Evolutionary conservation across 1,140 invertebrate genomes (phyloP).

Genomic region (Lutraria rhynchaena): DNA sequence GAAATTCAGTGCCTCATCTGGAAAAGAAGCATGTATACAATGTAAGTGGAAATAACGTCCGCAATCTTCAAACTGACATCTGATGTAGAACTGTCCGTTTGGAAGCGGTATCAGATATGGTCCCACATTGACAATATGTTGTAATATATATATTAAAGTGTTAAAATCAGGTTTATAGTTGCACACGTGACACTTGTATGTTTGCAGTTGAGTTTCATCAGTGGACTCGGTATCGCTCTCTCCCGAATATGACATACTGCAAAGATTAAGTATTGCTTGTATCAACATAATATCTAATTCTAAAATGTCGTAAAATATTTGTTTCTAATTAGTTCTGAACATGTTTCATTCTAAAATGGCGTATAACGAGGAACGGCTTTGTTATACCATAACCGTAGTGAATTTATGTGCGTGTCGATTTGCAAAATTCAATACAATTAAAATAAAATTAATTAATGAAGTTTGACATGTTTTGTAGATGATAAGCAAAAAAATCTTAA

Average conservation of each 20-base stretch:
- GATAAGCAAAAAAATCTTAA: no score
- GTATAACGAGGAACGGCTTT: no score
- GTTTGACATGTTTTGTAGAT: no score
- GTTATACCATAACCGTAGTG: no score
- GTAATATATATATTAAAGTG: background rate
- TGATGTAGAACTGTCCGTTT: conserved; percentile 15
- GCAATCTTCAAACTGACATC: conserved; percentile 40
- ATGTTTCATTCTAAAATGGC: no score
- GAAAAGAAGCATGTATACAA: conserved; percentile 37
- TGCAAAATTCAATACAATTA: no score
- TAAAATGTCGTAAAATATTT: no score
- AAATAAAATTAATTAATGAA: no score
- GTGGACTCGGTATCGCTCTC: conserved; percentile 20
- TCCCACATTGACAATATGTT: conserved; percentile 32
- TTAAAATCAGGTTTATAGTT: conserved; percentile 20
- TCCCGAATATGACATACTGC: conserved; percentile 10
- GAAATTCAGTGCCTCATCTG: conserved; percentile 24
- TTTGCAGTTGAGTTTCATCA: conserved; percentile 20
- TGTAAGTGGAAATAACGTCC: conserved; percentile 22
- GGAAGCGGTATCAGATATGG: conserved; percentile 17
- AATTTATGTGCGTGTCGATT: no score
- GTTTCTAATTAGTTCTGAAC: no score
- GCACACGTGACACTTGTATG: conserved; percentile 30
- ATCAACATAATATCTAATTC: no score
- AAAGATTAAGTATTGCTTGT: background rate